Percentiles rank a stretch among this genome's conserved stretches.
phyloP scores from a whole-genome alignment of 1,140 invertebrate genomes.

The Chymomyza costata region DNA sequence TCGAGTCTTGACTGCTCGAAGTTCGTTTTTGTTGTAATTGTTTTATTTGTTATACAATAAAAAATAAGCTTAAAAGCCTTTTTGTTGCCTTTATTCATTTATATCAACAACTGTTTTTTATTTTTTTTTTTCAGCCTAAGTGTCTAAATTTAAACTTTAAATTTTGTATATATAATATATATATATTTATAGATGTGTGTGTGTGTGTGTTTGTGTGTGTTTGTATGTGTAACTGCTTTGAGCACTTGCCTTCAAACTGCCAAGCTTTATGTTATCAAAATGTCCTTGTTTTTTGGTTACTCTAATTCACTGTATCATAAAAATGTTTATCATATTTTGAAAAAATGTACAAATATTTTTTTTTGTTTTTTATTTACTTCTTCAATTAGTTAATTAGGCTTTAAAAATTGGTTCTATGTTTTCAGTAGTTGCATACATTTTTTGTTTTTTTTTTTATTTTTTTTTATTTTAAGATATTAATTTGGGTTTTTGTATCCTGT shows the following conservation, averaged over 20 bases:
- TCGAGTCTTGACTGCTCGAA: slow-evolving; percentile 28
- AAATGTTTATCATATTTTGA: no score
- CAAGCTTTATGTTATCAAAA: no score
- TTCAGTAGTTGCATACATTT: slow-evolving; percentile 10
- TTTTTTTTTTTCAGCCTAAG: slow-evolving; percentile 30
- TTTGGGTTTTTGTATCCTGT: slow-evolving; percentile 3
- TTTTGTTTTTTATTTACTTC: slow-evolving; percentile 25
- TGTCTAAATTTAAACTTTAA: slow-evolving; percentile 14
- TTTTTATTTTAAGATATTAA: slow-evolving; percentile 6
- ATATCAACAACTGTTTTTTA: slow-evolving; percentile 44
- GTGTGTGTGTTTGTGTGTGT: no score
- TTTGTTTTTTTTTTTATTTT: slow-evolving; percentile 1
- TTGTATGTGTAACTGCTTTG: no score
- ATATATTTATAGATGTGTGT: no score
- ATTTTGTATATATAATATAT: slow-evolving; percentile 15
- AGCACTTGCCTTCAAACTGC: no score
- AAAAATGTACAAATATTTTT: slow-evolving; percentile 44
- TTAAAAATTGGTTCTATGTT: slow-evolving; percentile 65
- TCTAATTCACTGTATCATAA: no score
- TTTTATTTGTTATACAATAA: slow-evolving; percentile 16
- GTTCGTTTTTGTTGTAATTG: slow-evolving; percentile 4
- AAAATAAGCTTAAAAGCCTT: slow-evolving; percentile 56
- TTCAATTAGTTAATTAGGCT: slow-evolving; percentile 16
- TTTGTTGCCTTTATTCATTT: slow-evolving; percentile 28
- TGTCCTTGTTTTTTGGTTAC: no score